Conservation (phyloP, 2,888 invertebrate species). For the Tipula unca region DNA sequence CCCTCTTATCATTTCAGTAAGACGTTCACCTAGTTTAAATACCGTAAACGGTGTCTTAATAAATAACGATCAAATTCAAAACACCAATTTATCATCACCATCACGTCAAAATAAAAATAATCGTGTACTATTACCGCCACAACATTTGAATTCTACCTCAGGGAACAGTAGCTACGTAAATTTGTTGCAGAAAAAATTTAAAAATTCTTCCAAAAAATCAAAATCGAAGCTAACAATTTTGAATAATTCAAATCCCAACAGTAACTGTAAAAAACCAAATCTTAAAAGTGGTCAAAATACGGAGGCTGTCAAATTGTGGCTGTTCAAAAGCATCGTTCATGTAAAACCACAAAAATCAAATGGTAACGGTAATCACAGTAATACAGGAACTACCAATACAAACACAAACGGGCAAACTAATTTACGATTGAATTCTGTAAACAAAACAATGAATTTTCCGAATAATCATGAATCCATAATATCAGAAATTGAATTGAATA, state of each 20-base stretch:
- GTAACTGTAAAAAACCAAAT: not conserved
- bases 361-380: not conserved
- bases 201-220: not conserved
- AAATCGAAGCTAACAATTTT: not conserved
- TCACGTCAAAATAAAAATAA: not conserved
- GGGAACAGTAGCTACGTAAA: not conserved
- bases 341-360: not conserved
- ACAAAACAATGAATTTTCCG: not conserved
- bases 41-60: slow-evolving; percentile 1
- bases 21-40: not conserved
- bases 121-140: not conserved
- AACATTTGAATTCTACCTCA: not conserved
- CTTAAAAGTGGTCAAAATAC: not conserved
- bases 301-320: not conserved
- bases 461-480: not conserved
- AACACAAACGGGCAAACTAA: not conserved
- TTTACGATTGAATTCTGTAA: not conserved
- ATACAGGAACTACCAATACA: not conserved
- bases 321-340: not conserved
- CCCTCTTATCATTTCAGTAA: not conserved
- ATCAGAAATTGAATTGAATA: not conserved
- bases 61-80: not conserved
- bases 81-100: not conserved
- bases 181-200: not conserved
- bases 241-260: not conserved